Conservation (phyloP, 2,113 vertebrate species). For the Pipra filicauda region DNA sequence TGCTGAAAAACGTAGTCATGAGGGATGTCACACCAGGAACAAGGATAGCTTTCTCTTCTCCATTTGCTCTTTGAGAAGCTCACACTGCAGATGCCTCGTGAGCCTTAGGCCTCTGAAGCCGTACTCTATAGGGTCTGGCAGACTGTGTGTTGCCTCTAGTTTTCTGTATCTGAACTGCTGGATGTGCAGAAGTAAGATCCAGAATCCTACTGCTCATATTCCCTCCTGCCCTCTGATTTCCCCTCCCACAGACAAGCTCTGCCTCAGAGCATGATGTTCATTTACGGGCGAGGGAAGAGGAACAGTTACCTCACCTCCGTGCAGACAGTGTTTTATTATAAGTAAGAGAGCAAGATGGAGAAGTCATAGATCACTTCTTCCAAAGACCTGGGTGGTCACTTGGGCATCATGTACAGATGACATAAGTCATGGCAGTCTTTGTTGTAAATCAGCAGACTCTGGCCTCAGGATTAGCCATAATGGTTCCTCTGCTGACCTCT, state of each 20-base stretch:
- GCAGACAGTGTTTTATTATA: not conserved
- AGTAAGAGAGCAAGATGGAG: not conserved
- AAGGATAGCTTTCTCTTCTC: not conserved
- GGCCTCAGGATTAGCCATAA: not conserved
- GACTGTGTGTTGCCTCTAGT: accelerated
- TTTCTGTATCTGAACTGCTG: not conserved
- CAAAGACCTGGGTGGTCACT: not conserved
- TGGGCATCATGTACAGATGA: not conserved
- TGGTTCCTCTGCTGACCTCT: not conserved
- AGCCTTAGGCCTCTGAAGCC: not conserved
- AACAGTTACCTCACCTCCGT: not conserved
- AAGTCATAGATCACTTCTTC: not conserved
- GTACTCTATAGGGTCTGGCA: not conserved
- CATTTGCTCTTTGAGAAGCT: not conserved
- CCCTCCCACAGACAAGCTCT: not conserved
- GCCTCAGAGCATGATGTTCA: not conserved
- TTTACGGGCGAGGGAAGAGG: not conserved
- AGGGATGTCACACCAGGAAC: not conserved
- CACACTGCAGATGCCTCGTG: not conserved
- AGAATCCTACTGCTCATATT: not conserved
- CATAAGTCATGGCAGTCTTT: accelerated
- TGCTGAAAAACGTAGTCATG: not conserved
- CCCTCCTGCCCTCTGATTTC: not conserved
- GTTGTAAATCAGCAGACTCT: not conserved
- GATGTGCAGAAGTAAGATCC: not conserved